Conservation (phyloP, 2,888 invertebrate species). For the Stomorhina lunata region DNA sequence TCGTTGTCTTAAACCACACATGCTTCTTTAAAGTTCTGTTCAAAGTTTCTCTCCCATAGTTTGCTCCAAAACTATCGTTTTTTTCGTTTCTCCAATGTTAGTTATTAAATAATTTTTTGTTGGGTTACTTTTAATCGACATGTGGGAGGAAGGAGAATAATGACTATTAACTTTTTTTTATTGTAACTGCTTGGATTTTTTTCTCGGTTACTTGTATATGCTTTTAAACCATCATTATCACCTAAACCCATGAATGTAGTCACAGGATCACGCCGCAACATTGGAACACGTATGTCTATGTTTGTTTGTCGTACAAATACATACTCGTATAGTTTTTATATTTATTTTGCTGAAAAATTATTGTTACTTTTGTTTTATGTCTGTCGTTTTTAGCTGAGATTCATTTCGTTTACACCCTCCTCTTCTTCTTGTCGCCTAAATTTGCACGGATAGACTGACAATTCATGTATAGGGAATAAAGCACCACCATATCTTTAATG, state of each 20-base stretch:
- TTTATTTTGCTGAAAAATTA: conserved; percentile 35
- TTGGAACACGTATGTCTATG: neutral
- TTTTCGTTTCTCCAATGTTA: too few species aligned
- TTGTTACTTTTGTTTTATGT: conserved; percentile 41
- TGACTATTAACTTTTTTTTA: conserved; percentile 49
- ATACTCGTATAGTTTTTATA: neutral
- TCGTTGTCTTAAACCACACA: too few species aligned
- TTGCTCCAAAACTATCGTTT: too few species aligned
- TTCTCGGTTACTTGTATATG: conserved; percentile 33
- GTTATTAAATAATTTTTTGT: too few species aligned
- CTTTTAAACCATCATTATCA: conserved; percentile 59
- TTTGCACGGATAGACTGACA: conserved; percentile 20
- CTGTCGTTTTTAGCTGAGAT: conserved; percentile 51
- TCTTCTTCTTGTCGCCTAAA: neutral
- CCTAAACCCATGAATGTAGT: conserved; percentile 26
- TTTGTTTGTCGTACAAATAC: too few species aligned
- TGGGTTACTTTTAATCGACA: too few species aligned
- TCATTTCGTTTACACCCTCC: conserved; percentile 18
- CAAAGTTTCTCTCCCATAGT: too few species aligned
- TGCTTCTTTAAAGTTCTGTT: too few species aligned
- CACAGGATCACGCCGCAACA: neutral
- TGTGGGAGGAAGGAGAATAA: conserved; percentile 44
- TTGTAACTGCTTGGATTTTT: neutral
- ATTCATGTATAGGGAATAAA: conserved; percentile 35
- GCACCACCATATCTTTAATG: conserved; percentile 69